These are phyloP conservation scores for Epinotia ramella DNA, from an alignment of 2,888 invertebrate genomes.

Conservation along the genomic window DNA sequence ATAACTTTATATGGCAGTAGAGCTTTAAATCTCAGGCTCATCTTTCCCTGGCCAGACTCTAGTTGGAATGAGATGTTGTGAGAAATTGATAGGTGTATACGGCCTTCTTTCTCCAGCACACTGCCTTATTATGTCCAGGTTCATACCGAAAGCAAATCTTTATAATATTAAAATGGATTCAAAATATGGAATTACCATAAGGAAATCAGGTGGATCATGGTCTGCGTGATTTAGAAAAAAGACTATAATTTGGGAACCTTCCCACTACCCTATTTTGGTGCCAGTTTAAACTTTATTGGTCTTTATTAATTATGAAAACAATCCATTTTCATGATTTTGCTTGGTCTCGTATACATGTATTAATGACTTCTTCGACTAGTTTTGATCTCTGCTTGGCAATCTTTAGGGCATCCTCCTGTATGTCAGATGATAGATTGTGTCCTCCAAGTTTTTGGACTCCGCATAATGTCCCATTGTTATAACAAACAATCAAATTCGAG, in stretches of 20 bases:
- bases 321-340: constrained; percentile 47
- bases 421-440: constrained; percentile 83
- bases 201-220: too few relatives aligned
- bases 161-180: too few relatives aligned
- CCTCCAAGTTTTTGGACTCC: constrained; percentile 92
- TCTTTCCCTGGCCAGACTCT: too few relatives aligned
- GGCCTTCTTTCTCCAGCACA: too few relatives aligned
- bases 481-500: constrained; percentile 87
- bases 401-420: constrained; percentile 85
- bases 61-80: too few relatives aligned
- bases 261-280: background rate
- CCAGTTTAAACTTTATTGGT: background rate
- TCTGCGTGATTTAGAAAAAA: too few relatives aligned
- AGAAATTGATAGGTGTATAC: too few relatives aligned
- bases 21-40: too few relatives aligned
- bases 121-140: too few relatives aligned
- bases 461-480: constrained; percentile 87
- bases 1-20: too few relatives aligned
- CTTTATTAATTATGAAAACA: background rate
- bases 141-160: too few relatives aligned
- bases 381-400: constrained; percentile 86
- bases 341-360: constrained; percentile 67
- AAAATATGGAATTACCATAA: too few relatives aligned
- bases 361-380: constrained; percentile 76
- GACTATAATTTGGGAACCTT: background rate